Evolutionary conservation across 1,140 invertebrate species (phyloP), one percentile per base, ranked within the genome.

Genomic region (Nymphalis io): DNA sequence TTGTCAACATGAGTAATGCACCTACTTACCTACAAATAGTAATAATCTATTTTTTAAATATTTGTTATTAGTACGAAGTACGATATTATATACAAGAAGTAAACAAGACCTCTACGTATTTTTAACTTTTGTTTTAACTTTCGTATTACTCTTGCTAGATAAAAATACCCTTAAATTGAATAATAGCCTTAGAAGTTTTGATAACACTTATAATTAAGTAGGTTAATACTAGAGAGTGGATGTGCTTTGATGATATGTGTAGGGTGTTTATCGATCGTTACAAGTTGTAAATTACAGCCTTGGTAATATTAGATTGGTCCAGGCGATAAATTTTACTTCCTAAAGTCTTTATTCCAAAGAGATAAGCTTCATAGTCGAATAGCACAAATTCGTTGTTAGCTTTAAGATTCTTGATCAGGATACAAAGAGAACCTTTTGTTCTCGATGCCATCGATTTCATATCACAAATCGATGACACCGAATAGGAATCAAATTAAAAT

Each of bases 401-500:
- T 33, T 8, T 33, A 33, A 33, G 27, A 33, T 33, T 33, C 27
- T 33, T 33, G 27, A 8, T 8, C 27, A 33, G 27, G 27, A 33
- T 33, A 33, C 1, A 33, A 33, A 33, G 27, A 33, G 40, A 46
- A 6, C 27, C 21, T 13, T 12, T 57, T 23, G 23, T 57, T 27
- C 20, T 58, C 55, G 18, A 23, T 38, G 27, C 6, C 6, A 33
- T 33, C 27, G 27, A 33, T 33, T 46, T n/a, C n/a, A n/a, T 46
- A 46, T n/a, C 42, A 46, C 42, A 33, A 33, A 33, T 33, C 27
- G 27, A 33, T 58, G n/a, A 46, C 42, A 46, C n/a, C n/a, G 42
- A n/a, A n/a, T 46, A 8, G 15, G 42, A n/a, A 8, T 60, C 58
- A 39, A 59, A 59, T 59, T 59, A 59, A 70, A 70, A 58, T 57